A percentile compares a stretch with the other conserved stretches of the same genome.
These are phyloP conservation scores for Lucilia sericata DNA, from an alignment of 1,140 invertebrate genomes.

Conservation along the genomic window DNA sequence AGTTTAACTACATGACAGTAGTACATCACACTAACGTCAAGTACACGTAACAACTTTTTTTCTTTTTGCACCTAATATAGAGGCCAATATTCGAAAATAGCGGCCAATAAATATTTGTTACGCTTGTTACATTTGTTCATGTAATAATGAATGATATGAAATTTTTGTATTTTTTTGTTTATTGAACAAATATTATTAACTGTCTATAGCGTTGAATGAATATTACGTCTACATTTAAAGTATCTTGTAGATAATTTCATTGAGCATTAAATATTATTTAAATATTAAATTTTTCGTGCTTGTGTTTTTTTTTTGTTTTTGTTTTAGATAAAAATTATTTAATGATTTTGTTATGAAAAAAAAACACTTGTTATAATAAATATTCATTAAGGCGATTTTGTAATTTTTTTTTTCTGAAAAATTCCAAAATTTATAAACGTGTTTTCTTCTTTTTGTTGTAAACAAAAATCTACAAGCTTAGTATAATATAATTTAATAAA, in stretches of 20 bases:
- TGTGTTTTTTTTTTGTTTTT: too few species aligned
- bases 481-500: too few species aligned
- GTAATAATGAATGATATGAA: not conserved
- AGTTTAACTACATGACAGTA: not conserved
- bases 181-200: not conserved
- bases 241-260: constrained; percentile 3
- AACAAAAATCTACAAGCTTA: too few species aligned
- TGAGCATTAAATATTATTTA: not conserved
- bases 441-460: too few species aligned
- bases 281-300: too few species aligned
- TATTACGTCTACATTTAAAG: not conserved
- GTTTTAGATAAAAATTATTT: too few species aligned
- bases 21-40: constrained; percentile 13
- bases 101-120: not conserved
- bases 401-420: not conserved
- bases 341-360: too few species aligned
- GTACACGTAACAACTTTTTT: not conserved
- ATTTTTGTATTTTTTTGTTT: not conserved
- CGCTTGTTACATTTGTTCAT: constrained; percentile 20
- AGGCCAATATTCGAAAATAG: constrained; percentile 10
- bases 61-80: not conserved
- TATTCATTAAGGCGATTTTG: not conserved
- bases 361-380: too few species aligned
- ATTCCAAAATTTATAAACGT: too few species aligned
- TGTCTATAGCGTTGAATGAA: too few species aligned